Percentiles rank a stretch among this genome's conserved stretches.
phyloP scores from a whole-genome alignment of 1,140 invertebrate genomes.

The Proctacanthus coquilletti region DNA sequence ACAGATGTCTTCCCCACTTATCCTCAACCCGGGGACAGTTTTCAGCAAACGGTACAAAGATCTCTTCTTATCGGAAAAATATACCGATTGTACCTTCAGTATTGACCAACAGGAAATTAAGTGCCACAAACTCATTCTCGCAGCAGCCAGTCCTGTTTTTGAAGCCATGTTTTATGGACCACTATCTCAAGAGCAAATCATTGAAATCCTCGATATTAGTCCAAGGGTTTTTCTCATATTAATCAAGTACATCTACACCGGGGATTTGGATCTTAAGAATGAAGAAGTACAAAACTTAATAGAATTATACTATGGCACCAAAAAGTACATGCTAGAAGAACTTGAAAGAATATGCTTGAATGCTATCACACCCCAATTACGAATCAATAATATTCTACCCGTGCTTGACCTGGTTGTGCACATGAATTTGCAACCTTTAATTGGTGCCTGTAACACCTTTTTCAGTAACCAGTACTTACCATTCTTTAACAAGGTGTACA shows the following conservation, averaged over 20 bases:
- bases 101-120: slow-evolving; percentile 15
- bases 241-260: slow-evolving; percentile 21
- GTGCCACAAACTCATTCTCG: slow-evolving; percentile 48
- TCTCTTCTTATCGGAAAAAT: slow-evolving; percentile 16
- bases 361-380: slow-evolving; percentile 17
- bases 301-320: slow-evolving; percentile 25
- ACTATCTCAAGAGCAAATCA: slow-evolving; percentile 6
- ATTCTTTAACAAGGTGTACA: slow-evolving; percentile 12
- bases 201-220: slow-evolving; percentile 26
- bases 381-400: slow-evolving; percentile 23
- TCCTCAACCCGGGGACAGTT: background rate
- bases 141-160: slow-evolving; percentile 55
- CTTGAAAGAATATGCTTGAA: slow-evolving; percentile 15
- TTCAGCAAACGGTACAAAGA: slow-evolving; percentile 16
- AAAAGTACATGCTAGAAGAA: slow-evolving; percentile 26
- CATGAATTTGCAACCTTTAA: slow-evolving; percentile 21
- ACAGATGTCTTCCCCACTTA: background rate
- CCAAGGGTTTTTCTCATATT: slow-evolving; percentile 18
- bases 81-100: slow-evolving; percentile 23
- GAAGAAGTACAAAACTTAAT: slow-evolving; percentile 19
- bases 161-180: slow-evolving; percentile 56
- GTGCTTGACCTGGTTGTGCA: slow-evolving; percentile 21
- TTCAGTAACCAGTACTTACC: slow-evolving; percentile 19
- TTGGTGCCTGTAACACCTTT: slow-evolving; percentile 23
- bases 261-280: slow-evolving; percentile 14